A percentile compares a stretch with the other conserved stretches of the same genome.
Evolutionary conservation across 2,797 vertebrate species (phyloP).

Genomic region (Hylomyscus alleni): DNA sequence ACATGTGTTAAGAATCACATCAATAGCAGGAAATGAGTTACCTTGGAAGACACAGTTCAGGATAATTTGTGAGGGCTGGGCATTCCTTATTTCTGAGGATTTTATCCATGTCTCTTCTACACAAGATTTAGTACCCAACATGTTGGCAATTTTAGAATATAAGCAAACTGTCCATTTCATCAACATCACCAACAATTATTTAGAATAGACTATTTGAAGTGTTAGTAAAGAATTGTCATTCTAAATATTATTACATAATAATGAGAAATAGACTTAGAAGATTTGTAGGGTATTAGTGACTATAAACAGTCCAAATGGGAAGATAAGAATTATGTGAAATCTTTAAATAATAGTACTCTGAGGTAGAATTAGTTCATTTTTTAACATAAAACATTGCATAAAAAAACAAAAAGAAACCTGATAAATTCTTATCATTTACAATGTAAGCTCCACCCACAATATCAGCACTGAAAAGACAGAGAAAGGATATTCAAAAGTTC

Average conservation of each 20-base stretch:
- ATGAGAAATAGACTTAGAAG: neutral
- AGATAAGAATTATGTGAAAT: neutral
- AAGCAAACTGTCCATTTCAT: neutral
- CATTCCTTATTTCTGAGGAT: neutral
- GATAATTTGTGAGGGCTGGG: neutral
- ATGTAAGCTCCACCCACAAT: neutral
- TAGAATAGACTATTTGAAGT: neutral
- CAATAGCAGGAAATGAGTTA: neutral
- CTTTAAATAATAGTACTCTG: neutral
- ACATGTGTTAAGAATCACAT: neutral
- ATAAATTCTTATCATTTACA: too few species aligned
- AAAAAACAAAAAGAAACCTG: neutral
- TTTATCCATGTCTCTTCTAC: neutral
- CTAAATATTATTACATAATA: neutral
- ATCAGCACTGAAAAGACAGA: neutral
- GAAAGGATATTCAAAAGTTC: neutral
- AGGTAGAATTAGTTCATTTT: neutral
- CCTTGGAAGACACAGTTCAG: neutral
- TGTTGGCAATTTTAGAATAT: neutral
- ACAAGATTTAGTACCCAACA: neutral
- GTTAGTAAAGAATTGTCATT: neutral
- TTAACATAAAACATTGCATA: neutral
- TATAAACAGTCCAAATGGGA: neutral
- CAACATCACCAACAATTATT: neutral
- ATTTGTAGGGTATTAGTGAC: neutral